Conservation (phyloP, 37 sponge, comb jelly and placozoan species). For the Halisarca cf. caerulea region DNA sequence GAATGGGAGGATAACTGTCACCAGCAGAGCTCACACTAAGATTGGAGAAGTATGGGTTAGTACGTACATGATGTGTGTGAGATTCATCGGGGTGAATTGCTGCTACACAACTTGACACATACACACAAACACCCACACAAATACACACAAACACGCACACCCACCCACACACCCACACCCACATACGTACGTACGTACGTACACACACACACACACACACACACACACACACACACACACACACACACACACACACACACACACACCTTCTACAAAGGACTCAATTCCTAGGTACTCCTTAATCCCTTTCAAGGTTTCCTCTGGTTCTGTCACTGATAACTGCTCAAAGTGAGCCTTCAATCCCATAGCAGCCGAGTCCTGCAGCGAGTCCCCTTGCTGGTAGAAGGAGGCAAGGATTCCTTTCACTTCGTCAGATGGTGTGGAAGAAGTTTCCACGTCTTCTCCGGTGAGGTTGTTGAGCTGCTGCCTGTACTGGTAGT, state of each 20-base stretch:
- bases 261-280: slow-evolving; percentile 49
- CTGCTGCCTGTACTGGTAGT: not conserved
- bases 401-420: not conserved
- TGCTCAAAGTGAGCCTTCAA: slow-evolving; percentile 35
- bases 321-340: slow-evolving; percentile 25
- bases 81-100: no score
- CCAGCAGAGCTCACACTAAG: no score
- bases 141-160: no score
- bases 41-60: no score
- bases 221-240: no score
- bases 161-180: no score
- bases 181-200: no score
- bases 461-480: not conserved
- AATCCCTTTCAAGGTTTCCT: slow-evolving; percentile 45
- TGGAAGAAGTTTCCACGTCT: not conserved
- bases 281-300: slow-evolving; percentile 47
- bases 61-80: no score
- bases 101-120: no score
- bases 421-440: not conserved
- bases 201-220: no score
- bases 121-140: no score
- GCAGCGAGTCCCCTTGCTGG: not conserved
- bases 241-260: slow-evolving; percentile 24
- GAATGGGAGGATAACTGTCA: no score
- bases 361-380: not conserved